phyloP scores from a whole-genome alignment of 2,113 vertebrate genomes.

The Pseudopipra pipra region DNA sequence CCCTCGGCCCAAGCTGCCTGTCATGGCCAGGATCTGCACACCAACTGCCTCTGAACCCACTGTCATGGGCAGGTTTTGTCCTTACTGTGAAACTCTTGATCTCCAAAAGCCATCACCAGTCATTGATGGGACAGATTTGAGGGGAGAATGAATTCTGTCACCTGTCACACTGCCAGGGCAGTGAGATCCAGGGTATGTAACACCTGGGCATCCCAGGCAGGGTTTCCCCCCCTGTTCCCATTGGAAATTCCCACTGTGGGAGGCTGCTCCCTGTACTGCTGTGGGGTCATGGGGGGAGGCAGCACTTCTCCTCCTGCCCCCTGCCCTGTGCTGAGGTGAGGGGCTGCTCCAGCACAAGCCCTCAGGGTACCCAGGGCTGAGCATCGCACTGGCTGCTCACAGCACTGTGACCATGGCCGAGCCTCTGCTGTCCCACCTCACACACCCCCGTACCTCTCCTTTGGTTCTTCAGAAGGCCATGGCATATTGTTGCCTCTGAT shows the following conservation, averaged over 20 bases:
- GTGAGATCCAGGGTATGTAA: rapidly evolving
- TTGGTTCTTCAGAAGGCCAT: not conserved
- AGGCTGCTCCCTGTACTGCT: not conserved
- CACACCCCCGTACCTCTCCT: not conserved
- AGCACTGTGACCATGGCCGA: rapidly evolving
- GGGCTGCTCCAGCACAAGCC: not conserved
- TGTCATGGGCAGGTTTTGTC: rapidly evolving
- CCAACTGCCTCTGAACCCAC: not conserved
- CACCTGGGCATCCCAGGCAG: not conserved
- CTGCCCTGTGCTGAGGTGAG: not conserved
- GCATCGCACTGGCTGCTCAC: rapidly evolving
- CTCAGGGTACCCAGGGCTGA: rapidly evolving
- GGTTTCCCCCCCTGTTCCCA: rapidly evolving
- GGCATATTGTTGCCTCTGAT: not conserved
- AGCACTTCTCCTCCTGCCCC: rapidly evolving
- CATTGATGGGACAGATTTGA: not conserved
- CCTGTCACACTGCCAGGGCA: not conserved
- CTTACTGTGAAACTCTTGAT: no score
- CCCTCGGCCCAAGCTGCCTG: rapidly evolving
- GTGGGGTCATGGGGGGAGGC: rapidly evolving
- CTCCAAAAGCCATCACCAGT: not conserved
- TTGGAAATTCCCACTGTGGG: rapidly evolving
- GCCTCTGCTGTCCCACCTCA: not conserved
- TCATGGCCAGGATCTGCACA: not conserved
- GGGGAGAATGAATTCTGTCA: not conserved